Percentiles rank a stretch among this genome's conserved stretches.
phyloP scores from a whole-genome alignment of 2,888 invertebrate genomes.

The Platycheirus albimanus region DNA sequence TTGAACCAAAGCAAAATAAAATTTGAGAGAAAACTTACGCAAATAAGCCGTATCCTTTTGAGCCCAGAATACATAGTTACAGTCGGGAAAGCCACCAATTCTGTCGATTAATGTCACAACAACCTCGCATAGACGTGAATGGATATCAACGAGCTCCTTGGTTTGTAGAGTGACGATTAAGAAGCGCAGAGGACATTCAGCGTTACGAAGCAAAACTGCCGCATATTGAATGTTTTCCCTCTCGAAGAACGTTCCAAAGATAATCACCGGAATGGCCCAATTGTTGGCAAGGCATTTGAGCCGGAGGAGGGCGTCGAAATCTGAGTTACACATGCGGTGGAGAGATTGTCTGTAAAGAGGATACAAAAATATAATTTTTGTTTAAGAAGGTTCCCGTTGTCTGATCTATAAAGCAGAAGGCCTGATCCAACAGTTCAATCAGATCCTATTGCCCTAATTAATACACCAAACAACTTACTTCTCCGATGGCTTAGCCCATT shows the following conservation, averaged over 20 bases:
- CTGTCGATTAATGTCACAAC: conserved; percentile 77
- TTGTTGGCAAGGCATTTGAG: conserved; percentile 79
- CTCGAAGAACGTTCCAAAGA: conserved; percentile 77
- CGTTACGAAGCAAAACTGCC: conserved; percentile 76
- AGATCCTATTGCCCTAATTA: no score
- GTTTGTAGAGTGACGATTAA: conserved; percentile 75
- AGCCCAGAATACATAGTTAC: conserved; percentile 77
- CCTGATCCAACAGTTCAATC: no score
- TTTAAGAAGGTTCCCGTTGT: no score
- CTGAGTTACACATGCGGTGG: conserved; percentile 77
- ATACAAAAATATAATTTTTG: background rate
- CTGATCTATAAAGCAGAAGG: no score
- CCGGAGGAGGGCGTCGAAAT: conserved; percentile 78
- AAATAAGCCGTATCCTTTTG: conserved; percentile 76
- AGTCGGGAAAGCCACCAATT: conserved; percentile 77
- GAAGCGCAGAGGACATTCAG: conserved; percentile 68
- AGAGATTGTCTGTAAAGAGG: conserved; percentile 76
- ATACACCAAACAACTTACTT: no score
- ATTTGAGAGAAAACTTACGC: conserved; percentile 71
- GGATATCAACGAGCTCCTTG: conserved; percentile 77
- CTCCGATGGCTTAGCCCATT: conserved; percentile 79
- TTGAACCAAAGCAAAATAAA: background rate
- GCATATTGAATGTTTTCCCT: conserved; percentile 76
- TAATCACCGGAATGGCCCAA: conserved; percentile 77
- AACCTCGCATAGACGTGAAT: conserved; percentile 78